Conservation (phyloP, 2,888 invertebrate species). For the Eurois occulta region DNA sequence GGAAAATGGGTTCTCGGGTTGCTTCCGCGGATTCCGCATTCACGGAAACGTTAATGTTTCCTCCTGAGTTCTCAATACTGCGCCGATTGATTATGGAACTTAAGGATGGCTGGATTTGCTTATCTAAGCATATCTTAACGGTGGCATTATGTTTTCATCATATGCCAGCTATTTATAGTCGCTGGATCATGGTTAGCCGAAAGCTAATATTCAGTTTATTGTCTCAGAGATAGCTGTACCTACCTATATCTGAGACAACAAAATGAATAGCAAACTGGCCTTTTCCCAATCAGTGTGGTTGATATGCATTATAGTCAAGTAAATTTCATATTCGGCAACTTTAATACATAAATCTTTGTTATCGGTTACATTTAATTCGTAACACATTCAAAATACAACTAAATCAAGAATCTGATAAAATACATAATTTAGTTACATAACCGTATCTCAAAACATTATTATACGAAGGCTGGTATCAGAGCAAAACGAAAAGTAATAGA, state of each 20-base stretch:
- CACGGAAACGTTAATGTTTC: conserved; percentile 69
- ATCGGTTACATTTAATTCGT: background rate
- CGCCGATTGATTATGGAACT: conserved; percentile 18
- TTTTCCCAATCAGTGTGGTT: no score
- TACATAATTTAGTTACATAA: background rate
- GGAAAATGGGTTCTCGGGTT: conserved; percentile 78
- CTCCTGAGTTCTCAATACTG: conserved; percentile 57
- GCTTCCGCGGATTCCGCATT: conserved; percentile 79
- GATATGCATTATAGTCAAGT: background rate
- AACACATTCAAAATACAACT: background rate
- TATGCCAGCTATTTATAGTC: background rate
- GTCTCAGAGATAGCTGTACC: no score
- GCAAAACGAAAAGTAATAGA: background rate
- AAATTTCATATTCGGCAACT: background rate
- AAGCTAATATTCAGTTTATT: no score
- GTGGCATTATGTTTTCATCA: background rate
- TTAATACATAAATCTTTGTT: background rate
- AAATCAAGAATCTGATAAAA: conserved; percentile 1
- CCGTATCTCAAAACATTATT: background rate
- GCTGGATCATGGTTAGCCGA: background rate
- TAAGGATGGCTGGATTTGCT: background rate
- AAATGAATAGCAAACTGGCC: no score
- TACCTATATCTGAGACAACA: background rate
- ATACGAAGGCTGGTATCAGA: background rate
- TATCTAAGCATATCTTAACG: background rate